Evolutionary conservation across 2,797 vertebrate genomes (phyloP), one percentile per base, ranked within the genome.

Genomic region (Otolemur crassicaudatus): DNA sequence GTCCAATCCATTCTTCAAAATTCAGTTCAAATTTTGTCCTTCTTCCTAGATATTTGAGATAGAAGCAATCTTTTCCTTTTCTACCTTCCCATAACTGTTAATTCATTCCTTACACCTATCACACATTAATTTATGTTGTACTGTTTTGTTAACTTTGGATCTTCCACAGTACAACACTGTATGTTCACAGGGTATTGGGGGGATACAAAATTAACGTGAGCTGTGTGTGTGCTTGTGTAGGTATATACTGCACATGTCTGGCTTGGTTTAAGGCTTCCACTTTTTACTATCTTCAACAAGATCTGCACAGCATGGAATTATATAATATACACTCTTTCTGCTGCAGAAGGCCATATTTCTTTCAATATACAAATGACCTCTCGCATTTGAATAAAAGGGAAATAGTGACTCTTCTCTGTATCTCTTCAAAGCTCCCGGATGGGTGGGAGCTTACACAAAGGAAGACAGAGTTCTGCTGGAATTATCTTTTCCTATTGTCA

Each of bases 341-440:
- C 56, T 46, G 22, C 22, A 83, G 34, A 43, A 67, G 65, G 22
- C 31, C 60, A 17, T 29, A n/a, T 95, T 85, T 85, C 87, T 86
- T 93, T 88, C 53, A 81, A 46, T 73, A 67, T n/a, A 37, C 43
- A 73, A 90, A 87, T 70, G 61, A 46, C 46, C n/a, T 93, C 19
- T 92, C 40, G 70, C 20, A 67, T 79, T 77, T 88, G 86, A 89
- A 95, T 82, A 85, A 73, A 79, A 46, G 27, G 49, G 61, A 49
- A 37, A 53, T 17, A 80, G 4, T 65, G 56, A 61, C 2, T 12
- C 20, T 94, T 94, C 43, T 63, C 31, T 84, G 1, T 40, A 34
- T 61, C 88, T 85, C 82, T 77, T 90, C 80, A 93, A 69, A 86
- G 69, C 34, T 76, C 73, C 65, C 7, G n/a, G 73, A 89, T 76